A percentile compares a stretch with the other conserved stretches of the same genome.
phyloP scores from a whole-genome alignment of 2,888 invertebrate genomes.

The Plebejus melissa region DNA sequence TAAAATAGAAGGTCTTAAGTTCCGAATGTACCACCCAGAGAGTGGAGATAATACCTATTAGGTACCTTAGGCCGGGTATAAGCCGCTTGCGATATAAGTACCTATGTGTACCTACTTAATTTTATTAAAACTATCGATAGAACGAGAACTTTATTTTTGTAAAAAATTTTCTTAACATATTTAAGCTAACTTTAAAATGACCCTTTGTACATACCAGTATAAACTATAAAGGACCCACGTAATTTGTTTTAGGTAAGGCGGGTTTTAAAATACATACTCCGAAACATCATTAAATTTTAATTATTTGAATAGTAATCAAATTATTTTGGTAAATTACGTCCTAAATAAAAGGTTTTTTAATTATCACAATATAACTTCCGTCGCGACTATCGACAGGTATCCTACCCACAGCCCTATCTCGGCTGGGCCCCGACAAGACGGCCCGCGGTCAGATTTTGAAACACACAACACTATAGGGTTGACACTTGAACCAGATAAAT shows the following conservation, averaged over 20 bases:
- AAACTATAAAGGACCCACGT: not conserved
- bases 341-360: slow-evolving; percentile 7
- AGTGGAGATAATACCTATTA: slow-evolving; percentile 6
- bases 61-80: not conserved
- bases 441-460: slow-evolving; percentile 61
- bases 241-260: too few species aligned
- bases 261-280: not conserved
- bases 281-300: not conserved
- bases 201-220: not conserved
- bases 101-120: not conserved
- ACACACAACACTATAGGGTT: slow-evolving; percentile 42
- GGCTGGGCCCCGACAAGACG: slow-evolving; percentile 21
- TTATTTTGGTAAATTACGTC: not conserved
- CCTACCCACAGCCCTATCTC: slow-evolving; percentile 26
- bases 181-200: not conserved
- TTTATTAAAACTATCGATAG: not conserved
- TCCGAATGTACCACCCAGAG: slow-evolving; percentile 2
- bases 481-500: not conserved
- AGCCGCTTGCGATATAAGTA: too few species aligned
- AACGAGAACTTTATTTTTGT: not conserved
- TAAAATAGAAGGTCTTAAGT: slow-evolving; percentile 29
- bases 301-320: not conserved
- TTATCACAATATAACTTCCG: slow-evolving; percentile 32
- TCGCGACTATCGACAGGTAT: slow-evolving; percentile 44
- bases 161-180: not conserved